phyloP scores from a whole-genome alignment of 2,113 vertebrate genomes.

The Fulica atra region DNA sequence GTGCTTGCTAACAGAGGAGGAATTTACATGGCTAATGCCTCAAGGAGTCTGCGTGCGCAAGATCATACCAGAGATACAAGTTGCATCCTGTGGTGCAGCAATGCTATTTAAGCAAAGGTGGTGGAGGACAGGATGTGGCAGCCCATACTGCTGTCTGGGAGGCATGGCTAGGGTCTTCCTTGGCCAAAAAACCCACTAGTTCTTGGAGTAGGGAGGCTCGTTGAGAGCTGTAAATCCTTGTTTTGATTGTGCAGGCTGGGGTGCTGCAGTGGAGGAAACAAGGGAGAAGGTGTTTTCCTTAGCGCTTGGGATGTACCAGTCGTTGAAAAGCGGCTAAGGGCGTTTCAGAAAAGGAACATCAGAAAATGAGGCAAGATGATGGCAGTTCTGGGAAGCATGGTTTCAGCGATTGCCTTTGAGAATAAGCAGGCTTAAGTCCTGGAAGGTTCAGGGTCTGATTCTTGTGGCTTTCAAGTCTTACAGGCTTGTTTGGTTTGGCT shows the following conservation, averaged over 20 bases:
- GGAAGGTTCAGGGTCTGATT: neutral
- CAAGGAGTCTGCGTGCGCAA: neutral
- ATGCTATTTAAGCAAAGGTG: neutral
- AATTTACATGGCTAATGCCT: neutral
- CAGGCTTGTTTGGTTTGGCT: neutral
- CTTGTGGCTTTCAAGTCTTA: neutral
- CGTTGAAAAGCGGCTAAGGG: neutral
- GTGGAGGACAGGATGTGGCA: neutral
- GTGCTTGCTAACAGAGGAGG: neutral
- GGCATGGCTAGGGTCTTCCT: neutral
- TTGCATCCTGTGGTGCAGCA: neutral
- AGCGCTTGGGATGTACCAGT: neutral
- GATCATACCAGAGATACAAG: neutral
- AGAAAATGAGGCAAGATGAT: neutral
- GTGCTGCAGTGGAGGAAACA: neutral
- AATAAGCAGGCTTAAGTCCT: neutral
- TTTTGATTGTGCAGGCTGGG: neutral
- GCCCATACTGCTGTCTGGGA: neutral
- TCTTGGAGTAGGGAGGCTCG: neutral
- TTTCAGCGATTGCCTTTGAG: neutral
- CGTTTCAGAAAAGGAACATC: accelerated
- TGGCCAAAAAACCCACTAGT: neutral
- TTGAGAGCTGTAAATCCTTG: neutral
- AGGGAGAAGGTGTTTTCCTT: neutral
- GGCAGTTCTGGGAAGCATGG: neutral